Percentiles rank a stretch among this genome's conserved stretches.
phyloP scores from a whole-genome alignment of 64 coral and sea anemone genomes.

The Anthopleura sola region DNA sequence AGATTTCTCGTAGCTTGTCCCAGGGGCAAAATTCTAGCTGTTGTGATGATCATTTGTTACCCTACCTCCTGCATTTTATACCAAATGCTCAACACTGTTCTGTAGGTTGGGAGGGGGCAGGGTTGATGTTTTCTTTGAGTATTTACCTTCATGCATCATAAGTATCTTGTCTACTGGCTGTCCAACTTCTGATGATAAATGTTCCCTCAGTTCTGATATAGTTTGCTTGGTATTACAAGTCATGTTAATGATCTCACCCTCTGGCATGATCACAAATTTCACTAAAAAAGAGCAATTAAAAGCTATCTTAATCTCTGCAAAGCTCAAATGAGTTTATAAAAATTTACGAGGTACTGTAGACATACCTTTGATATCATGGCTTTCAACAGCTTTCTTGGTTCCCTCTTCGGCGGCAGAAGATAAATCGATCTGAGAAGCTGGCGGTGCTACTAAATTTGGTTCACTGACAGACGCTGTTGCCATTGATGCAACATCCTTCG shows the following conservation, averaged over 20 bases:
- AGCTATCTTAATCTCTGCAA: background rate
- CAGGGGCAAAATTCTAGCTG: too few species aligned
- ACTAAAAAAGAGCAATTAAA: constrained; percentile 46
- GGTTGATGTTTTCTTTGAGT: too few species aligned
- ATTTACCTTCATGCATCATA: constrained; percentile 75
- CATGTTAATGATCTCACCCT: constrained; percentile 67
- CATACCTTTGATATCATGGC: constrained; percentile 49
- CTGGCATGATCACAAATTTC: constrained; percentile 88
- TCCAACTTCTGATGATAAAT: constrained; percentile 66
- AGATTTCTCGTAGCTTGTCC: too few species aligned
- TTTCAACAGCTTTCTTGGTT: constrained; percentile 24
- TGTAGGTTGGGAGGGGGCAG: too few species aligned
- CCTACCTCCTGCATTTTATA: too few species aligned
- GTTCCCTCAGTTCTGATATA: constrained; percentile 65
- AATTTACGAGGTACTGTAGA: background rate
- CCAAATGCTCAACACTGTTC: too few species aligned
- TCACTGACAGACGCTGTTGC: constrained; percentile 54
- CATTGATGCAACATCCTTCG: background rate
- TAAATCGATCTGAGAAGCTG: constrained; percentile 61
- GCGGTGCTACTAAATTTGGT: constrained; percentile 58
- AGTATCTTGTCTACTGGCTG: constrained; percentile 60
- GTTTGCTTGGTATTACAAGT: constrained; percentile 56
- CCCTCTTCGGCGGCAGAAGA: constrained; percentile 6
- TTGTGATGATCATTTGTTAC: too few species aligned
- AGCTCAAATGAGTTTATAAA: background rate